Evolutionary conservation across 2,797 vertebrate genomes (phyloP), one percentile per base, ranked within the genome.

Genomic region (Molossus alvarezi): DNA sequence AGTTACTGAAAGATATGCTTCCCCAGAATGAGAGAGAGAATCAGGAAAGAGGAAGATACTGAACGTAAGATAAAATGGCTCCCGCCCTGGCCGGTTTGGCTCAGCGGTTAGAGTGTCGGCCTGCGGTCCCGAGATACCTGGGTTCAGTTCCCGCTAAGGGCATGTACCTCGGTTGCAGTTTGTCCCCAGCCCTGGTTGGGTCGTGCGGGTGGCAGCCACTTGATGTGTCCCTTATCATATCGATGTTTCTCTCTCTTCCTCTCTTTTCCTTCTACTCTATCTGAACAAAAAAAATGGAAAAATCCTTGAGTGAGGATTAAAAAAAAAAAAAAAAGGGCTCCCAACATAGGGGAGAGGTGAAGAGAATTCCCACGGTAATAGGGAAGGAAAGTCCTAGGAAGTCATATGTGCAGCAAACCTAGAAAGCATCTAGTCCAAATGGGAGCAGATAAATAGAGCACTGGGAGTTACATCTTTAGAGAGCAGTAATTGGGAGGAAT

Each of bases 401-500:
- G 13, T 69, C 9, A 33, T 6, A 37, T 65, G 25, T 81, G 62
- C 23, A 80, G 29, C 37, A 75, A 48, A 58, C 55, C 27, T 69
- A 80, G 60, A 84, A 14, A 60, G 64, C 58, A 88, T 1, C 29
- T 75, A 1, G 3, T 69, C 27, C 58, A 18, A 48, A 58, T 53
- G 79, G 86, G 48, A 81, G 20, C 27, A 57, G 45, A 27, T 60
- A 88, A 57, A 41, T 21, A 41, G 60, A 14, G 7, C 25, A 33
- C 17, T 76, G 21, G 37, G 10, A 75, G n/a, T 17, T 69, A 14
- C 15, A 14, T 65, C 37, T 82, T 53, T 93, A 29, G 64, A 58
- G 91, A 93, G 80, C 75, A 76, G 62, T n/a, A 60, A 48, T 41
- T 72, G 76, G 86, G 64, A 95, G 72, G 41, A 64, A 67, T 73